phyloP scores from a whole-genome alignment of 2,888 invertebrate genomes.

The Anagyrus pseudococci region DNA sequence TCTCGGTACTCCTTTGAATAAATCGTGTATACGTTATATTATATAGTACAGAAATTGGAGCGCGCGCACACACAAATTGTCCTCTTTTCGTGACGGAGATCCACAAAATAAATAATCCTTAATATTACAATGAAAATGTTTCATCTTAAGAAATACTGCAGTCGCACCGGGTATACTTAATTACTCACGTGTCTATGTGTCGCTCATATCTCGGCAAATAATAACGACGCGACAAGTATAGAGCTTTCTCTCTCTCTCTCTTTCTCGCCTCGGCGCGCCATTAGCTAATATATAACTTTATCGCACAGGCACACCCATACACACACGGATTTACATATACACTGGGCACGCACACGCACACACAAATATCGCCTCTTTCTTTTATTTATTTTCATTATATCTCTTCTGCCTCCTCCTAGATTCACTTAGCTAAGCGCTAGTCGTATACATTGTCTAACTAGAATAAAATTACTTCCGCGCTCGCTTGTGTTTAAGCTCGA shows the following conservation, averaged over 20 bases:
- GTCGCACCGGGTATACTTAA: constrained; percentile 31
- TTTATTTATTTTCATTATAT: constrained; percentile 37
- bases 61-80: constrained; percentile 47
- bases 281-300: constrained; percentile 24
- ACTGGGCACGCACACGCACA: too few relatives aligned
- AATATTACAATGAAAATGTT: constrained; percentile 55
- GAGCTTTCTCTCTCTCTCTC: constrained; percentile 33
- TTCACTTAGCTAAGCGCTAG: constrained; percentile 52
- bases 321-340: too few relatives aligned
- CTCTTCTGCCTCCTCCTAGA: constrained; percentile 38
- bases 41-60: constrained; percentile 56
- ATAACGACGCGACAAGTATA: too few relatives aligned
- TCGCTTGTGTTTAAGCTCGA: constrained; percentile 24
- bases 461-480: constrained; percentile 54
- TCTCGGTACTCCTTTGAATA: too few relatives aligned
- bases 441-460: constrained; percentile 63
- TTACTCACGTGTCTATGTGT: too few relatives aligned
- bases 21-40: constrained; percentile 45
- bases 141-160: constrained; percentile 60
- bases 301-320: too few relatives aligned
- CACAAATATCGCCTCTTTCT: constrained; percentile 36
- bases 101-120: constrained; percentile 62
- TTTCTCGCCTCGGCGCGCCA: constrained; percentile 30
- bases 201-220: constrained; percentile 6
- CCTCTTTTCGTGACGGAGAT: constrained; percentile 51